These are phyloP conservation scores for Oncopodura yosiiana DNA, from an alignment of 1,140 invertebrate species.

Conservation along the genomic window DNA sequence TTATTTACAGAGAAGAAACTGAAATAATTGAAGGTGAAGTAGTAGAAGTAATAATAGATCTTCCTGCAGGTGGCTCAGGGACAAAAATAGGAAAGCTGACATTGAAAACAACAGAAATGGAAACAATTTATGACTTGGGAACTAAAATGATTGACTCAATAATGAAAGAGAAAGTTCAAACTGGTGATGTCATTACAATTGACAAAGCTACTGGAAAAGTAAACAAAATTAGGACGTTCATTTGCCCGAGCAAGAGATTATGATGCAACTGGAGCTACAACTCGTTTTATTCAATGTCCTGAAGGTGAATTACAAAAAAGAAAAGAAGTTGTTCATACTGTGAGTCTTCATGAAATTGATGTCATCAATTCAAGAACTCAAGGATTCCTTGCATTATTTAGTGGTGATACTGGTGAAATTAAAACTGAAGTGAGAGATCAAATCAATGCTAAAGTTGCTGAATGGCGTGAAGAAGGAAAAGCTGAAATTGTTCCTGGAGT, in stretches of 20 bases:
- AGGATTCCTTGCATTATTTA: constrained; percentile 94
- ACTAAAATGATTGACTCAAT: constrained; percentile 97
- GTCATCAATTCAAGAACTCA: constrained; percentile 95
- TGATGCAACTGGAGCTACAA: constrained; percentile 89
- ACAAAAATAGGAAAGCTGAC: constrained; percentile 88
- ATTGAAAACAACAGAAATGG: constrained; percentile 98
- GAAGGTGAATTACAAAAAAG: constrained; percentile 97
- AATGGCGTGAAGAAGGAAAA: constrained; percentile 98
- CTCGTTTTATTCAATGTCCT: constrained; percentile 92
- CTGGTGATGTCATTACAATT: constrained; percentile 93
- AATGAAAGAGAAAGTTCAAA: constrained; percentile 92
- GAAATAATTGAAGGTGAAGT: constrained; percentile 99
- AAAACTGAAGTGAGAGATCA: constrained; percentile 95
- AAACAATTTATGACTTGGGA: constrained; percentile 96
- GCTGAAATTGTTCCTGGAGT: constrained; percentile 97
- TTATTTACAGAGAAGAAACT: constrained; percentile 70
- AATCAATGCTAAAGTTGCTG: constrained; percentile 94
- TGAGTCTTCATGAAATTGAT: constrained; percentile 96
- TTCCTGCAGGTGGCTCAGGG: constrained; percentile 80
- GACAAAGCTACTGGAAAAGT: constrained; percentile 98
- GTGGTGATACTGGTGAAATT: constrained; percentile 97
- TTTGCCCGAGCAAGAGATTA: constrained; percentile 94
- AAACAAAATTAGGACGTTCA: constrained; percentile 82
- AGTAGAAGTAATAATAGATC: constrained; percentile 92
- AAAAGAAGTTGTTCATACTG: constrained; percentile 98